Evolutionary conservation across 2,888 invertebrate species (phyloP).

Genomic region (Dendrolimus houi): DNA sequence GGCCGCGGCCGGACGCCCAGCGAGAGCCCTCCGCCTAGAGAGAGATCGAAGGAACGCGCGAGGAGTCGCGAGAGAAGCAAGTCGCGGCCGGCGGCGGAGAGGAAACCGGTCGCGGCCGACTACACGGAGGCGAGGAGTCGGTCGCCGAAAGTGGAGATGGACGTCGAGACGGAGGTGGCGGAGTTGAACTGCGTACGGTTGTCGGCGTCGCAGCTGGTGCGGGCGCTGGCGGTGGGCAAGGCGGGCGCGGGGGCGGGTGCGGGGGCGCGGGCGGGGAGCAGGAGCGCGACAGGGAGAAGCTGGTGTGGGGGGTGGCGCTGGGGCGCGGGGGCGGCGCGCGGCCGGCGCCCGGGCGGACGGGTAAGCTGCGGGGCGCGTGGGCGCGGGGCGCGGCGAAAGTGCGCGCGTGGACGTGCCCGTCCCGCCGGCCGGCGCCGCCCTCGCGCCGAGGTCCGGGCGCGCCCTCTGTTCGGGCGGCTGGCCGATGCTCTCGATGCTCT

Average conservation of each 20-base stretch:
- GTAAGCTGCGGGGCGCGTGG: slow-evolving; percentile 38
- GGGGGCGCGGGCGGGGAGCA: slow-evolving; percentile 8
- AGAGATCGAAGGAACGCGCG: not conserved
- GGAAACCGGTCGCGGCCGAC: too few relatives aligned
- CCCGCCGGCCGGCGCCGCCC: slow-evolving; percentile 20
- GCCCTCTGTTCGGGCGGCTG: slow-evolving; percentile 6
- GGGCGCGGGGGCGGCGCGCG: slow-evolving; percentile 21
- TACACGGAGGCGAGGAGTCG: not conserved
- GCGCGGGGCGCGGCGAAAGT: slow-evolving; percentile 61
- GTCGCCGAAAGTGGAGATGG: not conserved
- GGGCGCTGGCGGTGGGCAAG: slow-evolving; percentile 3
- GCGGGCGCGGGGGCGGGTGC: slow-evolving; percentile 1
- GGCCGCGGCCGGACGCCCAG: slow-evolving; percentile 8
- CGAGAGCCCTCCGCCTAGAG: slow-evolving; percentile 4
- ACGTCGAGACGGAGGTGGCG: not conserved
- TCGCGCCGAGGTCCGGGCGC: slow-evolving; percentile 8
- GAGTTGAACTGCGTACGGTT: not conserved
- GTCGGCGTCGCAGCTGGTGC: slow-evolving; percentile 4
- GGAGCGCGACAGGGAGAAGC: slow-evolving; percentile 32
- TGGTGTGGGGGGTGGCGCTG: slow-evolving; percentile 40
- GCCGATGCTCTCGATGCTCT: not conserved
- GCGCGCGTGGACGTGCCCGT: slow-evolving; percentile 51
- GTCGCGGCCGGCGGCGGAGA: not conserved
- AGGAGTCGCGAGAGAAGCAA: not conserved
- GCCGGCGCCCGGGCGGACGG: slow-evolving; percentile 16